Evolutionary conservation across 2,797 vertebrate genomes (phyloP), one percentile per base, ranked within the genome.

Genomic region (Oreonectes daqikongensis): DNA sequence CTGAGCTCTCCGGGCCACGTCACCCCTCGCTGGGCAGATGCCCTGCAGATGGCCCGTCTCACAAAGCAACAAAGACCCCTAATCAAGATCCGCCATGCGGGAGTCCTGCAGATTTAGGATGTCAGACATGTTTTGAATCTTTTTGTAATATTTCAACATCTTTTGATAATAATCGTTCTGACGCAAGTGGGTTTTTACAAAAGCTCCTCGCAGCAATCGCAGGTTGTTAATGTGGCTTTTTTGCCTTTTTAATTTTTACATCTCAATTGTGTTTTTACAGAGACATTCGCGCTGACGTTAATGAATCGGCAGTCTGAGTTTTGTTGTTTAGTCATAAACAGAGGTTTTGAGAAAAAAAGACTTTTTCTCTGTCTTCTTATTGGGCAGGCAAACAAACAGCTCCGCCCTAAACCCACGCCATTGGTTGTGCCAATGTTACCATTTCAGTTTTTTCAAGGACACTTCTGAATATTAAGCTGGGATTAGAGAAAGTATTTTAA

Each of bases 21-120:
- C 84, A 81, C 74, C 83, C 74, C 75, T 77, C 46, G 15, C 55
- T 42, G 77, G 73, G 73, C 76, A 72, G 79, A 69, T 65, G 68
- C 42, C 71, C 80, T 35, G 69, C 85, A 85, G 85, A 86, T 79
- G 77, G 81, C 66, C 77, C 28, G 7, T 60, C 69, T 81, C 60
- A 78, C 76, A 84, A 82, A 79, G 61, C 81, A 81, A 85, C 81
- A 85, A 84, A 87, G 81, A 60, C 42, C 1, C 74, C 82, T 86
- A 80, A 78, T 84, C 75, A 67, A 66, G 83, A 85, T 83, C 75
- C 72, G 64, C 75, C 80, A 85, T 40, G 77, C 69, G 72, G 79
- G 79, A 79, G 83, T 72, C 66, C 69, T 42, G n/a, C 71, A 77
- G 79, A 83, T 81, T 84, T 79, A 82, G 73, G 71, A 79, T 44